Evolutionary conservation across 1,140 invertebrate species (phyloP), one percentile per base, ranked within the genome.

Genomic region (Riptortus pedestris): DNA sequence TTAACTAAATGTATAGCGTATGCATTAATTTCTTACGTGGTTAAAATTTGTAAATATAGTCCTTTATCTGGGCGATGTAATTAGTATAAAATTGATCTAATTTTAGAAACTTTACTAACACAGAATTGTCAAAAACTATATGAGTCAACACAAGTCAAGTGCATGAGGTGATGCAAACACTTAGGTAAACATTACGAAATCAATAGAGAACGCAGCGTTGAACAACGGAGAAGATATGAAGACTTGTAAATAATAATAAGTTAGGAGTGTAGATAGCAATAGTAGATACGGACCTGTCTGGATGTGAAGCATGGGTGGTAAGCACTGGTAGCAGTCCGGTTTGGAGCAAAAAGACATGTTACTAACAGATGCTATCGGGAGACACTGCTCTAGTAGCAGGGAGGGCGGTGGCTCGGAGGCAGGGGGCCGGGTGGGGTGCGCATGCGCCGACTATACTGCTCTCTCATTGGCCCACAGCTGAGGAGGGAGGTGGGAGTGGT

Each of bases 271-370:
- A 14, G 5, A 7, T 38, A 5, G 31, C 5, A 38, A 38, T 7
- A 38, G 31, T 38, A 7, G 31, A 14, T 43, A n/a, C 29, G 11
- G 24, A 22, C 55, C 52, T 57, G 51, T 52, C 26, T 57, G 63
- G 12, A 31, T 33, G 51, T 59, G 63, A 14, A 64, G 52, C 29
- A 59, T 43, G 63, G 63, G 45, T 51, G 63, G 55, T 29, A 58
- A 38, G 29, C 63, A 64, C 63, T 64, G 63, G 63, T 55, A 64
- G 55, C 63, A 64, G 52, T 64, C 63, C 14, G 63, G 63, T 58
- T 64, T 64, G 52, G 51, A 22, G 28, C 63, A 64, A 52, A 57
- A 64, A 29, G 51, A 57, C 63, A 64, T 64, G 63, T 58, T 59
- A 20, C 2, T 29, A 27, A 22, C 29, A 20, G 51, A 57, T 57